Percentiles rank a stretch among this genome's conserved stretches.
Evolutionary conservation across 2,888 invertebrate genomes (phyloP).

Genomic region (Desoria tigrina): DNA sequence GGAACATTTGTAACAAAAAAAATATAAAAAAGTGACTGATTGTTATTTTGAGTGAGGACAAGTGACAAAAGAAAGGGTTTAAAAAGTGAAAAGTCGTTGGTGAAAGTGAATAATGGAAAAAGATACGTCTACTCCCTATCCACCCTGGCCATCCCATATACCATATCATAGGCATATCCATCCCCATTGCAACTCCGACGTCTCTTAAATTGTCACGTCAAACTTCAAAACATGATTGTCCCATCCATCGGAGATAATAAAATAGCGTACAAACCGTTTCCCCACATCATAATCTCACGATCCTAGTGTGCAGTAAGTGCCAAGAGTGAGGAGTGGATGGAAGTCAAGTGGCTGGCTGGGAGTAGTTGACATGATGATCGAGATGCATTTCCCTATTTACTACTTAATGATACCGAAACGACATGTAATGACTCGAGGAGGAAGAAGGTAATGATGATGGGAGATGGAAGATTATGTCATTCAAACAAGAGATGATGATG

Average conservation of each 20-base stretch:
- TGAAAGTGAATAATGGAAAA: constrained; percentile 16
- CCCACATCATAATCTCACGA: too few relatives aligned
- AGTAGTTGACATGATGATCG: constrained; percentile 23
- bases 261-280: too few relatives aligned
- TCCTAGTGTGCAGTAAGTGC: too few relatives aligned
- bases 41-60: constrained; percentile 43
- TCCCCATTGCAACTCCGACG: neutral
- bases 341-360: constrained; percentile 33
- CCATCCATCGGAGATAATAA: neutral
- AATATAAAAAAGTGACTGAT: constrained; percentile 36
- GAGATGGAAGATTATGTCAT: constrained; percentile 23
- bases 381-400: constrained; percentile 11
- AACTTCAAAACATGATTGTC: constrained; percentile 10
- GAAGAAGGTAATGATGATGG: constrained; percentile 24
- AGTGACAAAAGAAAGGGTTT: constrained; percentile 31
- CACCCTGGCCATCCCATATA: too few relatives aligned
- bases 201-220: constrained; percentile 7
- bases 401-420: constrained; percentile 37
- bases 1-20: constrained; percentile 8
- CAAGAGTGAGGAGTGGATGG: constrained; percentile 21
- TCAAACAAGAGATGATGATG: constrained; percentile 5
- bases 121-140: neutral
- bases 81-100: constrained; percentile 22
- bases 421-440: constrained; percentile 8
- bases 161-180: too few relatives aligned